Evolutionary conservation across 2,888 invertebrate species (phyloP).

Genomic region (Osmoderma eremita): DNA sequence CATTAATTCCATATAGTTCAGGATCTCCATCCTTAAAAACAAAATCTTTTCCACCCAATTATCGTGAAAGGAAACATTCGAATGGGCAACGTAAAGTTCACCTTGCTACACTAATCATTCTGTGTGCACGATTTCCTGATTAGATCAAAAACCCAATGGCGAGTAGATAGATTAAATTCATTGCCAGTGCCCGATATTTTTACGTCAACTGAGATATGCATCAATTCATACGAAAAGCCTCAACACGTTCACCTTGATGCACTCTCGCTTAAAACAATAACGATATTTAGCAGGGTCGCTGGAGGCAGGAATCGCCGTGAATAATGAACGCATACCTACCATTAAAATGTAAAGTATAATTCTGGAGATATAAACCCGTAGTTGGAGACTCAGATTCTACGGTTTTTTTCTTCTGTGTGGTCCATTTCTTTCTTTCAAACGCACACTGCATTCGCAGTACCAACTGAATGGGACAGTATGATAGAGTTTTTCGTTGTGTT

Average conservation of each 20-base stretch:
- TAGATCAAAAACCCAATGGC: background rate
- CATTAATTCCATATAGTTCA: too few relatives aligned
- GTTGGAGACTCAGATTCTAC: too few relatives aligned
- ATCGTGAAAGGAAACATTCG: too few relatives aligned
- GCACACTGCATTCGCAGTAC: constrained; percentile 20
- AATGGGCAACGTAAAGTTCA: background rate
- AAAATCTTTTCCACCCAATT: too few relatives aligned
- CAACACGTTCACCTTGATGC: constrained; percentile 27
- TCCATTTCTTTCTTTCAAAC: background rate
- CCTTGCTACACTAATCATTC: background rate
- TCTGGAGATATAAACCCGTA: constrained; percentile 18
- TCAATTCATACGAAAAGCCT: constrained; percentile 4
- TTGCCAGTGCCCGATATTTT: background rate
- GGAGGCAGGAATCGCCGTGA: constrained; percentile 33
- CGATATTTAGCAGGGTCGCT: constrained; percentile 25
- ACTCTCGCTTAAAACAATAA: constrained; percentile 15
- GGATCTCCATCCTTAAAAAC: too few relatives aligned
- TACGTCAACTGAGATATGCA: background rate
- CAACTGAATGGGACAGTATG: constrained; percentile 24
- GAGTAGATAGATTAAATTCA: background rate
- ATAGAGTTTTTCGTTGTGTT: constrained; percentile 33
- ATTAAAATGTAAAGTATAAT: constrained; percentile 42
- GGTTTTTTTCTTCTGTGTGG: constrained; percentile 12
- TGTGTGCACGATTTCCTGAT: background rate
- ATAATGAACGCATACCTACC: constrained; percentile 40